Base-by-base conservation (phyloP, 1,140 invertebrate genomes). In the Ephestia elutella region DNA sequence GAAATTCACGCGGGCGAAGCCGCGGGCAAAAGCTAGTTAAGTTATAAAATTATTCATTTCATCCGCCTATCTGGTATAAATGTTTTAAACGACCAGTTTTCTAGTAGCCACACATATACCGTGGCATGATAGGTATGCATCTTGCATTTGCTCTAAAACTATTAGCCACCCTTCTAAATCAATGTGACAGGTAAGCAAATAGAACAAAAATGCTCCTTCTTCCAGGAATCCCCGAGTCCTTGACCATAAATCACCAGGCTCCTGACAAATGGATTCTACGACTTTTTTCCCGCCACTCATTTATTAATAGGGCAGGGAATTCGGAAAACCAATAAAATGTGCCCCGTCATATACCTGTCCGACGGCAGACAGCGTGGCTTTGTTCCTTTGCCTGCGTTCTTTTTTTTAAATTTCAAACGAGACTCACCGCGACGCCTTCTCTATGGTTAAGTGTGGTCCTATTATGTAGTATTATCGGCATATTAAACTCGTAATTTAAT, bases 321-420 rank as follows among this genome's bases (percentile, higher is more conserved):
- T 87, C 81, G 82, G 82, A 86, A 87, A 87, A 87, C 85, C 81
- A 85, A 87, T 87, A 87, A 86, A 86, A 87, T 86, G 78, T 75
- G 85, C 85, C 82, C 78, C 75, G 82, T 87, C 85, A 87, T 87
- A 87, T 87, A 87, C 85, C 85, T 87, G 85, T 87, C 80, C 66
- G 66, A 65, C 56, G 75, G 65, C 81, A 87, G 85, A 87, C 85
- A 78, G 85, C 85, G 74, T 85, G 85, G 79, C 81, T 71, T 87
- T 86, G 82, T 87, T 80, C 78, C 71, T 73, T 78, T 57, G 53
- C 50, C 63, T 57, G n/a, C 55, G 44, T 62, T 73, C 85, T 80
- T 78, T 80, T 75, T 75, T 72, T 54, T 65, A 7, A 62, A 70
- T 66, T 70, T 63, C 20, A 53, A 53, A 53, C 50, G 50, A 25